Conservation (phyloP, 2,888 invertebrate genomes). For the Anthophora plumipes region DNA sequence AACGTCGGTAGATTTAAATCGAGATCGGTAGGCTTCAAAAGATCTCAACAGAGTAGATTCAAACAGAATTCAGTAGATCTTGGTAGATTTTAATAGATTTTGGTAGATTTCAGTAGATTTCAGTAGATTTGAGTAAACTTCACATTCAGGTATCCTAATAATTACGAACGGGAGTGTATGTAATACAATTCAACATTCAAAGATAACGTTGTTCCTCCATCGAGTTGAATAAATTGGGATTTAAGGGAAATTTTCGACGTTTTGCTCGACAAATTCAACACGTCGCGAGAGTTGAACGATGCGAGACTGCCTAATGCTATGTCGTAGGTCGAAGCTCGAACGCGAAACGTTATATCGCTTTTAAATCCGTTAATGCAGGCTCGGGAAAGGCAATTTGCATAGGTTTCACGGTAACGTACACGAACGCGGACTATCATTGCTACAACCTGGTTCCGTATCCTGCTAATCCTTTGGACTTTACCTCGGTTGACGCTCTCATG, state of each 20-base stretch:
- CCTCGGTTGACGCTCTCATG: slow-evolving; percentile 52
- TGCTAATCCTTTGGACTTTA: slow-evolving; percentile 75
- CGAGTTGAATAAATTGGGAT: too few relatives aligned
- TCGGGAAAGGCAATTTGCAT: slow-evolving; percentile 80
- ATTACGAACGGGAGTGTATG: too few relatives aligned
- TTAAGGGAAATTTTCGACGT: not conserved
- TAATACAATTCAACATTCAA: too few relatives aligned
- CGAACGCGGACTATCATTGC: slow-evolving; percentile 62
- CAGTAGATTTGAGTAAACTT: too few relatives aligned
- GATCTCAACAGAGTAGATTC: too few relatives aligned
- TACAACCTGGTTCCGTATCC: slow-evolving; percentile 62
- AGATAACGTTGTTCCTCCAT: too few relatives aligned
- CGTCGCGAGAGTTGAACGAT: slow-evolving; percentile 74
- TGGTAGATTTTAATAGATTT: too few relatives aligned
- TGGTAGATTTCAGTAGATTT: too few relatives aligned
- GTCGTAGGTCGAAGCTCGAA: slow-evolving; percentile 70
- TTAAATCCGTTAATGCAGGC: slow-evolving; percentile 82
- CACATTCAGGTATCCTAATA: too few relatives aligned
- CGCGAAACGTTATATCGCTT: slow-evolving; percentile 79
- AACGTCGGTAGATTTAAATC: too few relatives aligned
- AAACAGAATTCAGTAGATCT: too few relatives aligned
- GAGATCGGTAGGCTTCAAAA: too few relatives aligned
- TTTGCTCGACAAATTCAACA: slow-evolving; percentile 28
- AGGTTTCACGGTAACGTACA: slow-evolving; percentile 72
- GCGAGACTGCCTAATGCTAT: slow-evolving; percentile 75